Conservation (phyloP, 2,113 vertebrate genomes). For the Hemibagrus wyckioides region DNA sequence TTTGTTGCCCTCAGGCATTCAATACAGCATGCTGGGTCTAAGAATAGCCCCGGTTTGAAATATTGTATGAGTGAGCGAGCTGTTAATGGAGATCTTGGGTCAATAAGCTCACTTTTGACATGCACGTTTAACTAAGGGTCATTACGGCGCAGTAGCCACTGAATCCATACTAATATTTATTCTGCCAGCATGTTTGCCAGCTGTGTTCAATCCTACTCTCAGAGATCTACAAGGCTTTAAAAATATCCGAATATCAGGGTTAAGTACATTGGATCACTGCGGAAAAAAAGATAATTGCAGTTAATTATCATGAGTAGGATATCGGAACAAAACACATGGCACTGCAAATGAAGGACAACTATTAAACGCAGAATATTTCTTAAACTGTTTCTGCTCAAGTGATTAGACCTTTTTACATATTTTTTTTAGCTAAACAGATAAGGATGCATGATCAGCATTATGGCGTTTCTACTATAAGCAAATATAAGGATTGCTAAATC, state of each 20-base stretch:
- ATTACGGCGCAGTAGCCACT: not conserved
- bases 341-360: not conserved
- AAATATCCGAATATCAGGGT: not conserved
- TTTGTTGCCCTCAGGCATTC: constrained; percentile 37
- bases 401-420: not conserved
- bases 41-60: constrained; percentile 32
- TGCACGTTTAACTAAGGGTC: not conserved
- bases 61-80: not conserved
- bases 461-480: not conserved
- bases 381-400: not conserved
- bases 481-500: not conserved
- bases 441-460: not conserved
- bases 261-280: not conserved
- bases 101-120: constrained; percentile 24
- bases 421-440: not conserved
- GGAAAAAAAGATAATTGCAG: not conserved
- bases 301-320: not conserved
- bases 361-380: not conserved
- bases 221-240: not conserved
- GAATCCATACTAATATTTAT: constrained; percentile 17
- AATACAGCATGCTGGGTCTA: constrained; percentile 1
- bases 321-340: not conserved
- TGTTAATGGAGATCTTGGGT: constrained; percentile 27
- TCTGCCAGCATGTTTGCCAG: not conserved
- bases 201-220: not conserved